Evolutionary conservation across 2,888 invertebrate species (phyloP).

Genomic region (Andricus quercusramuli): DNA sequence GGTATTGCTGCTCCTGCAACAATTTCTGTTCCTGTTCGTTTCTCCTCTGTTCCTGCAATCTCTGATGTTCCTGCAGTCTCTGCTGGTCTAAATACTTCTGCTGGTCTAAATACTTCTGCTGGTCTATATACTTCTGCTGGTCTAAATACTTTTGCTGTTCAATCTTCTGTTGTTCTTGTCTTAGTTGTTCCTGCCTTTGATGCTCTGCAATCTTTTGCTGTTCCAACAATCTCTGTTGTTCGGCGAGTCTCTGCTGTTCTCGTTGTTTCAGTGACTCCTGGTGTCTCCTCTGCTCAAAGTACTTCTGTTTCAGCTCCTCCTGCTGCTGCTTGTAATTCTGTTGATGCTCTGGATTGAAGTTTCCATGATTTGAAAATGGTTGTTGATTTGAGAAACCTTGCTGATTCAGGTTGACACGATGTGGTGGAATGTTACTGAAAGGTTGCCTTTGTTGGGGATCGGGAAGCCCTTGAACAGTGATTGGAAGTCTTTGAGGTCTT

Average conservation of each 20-base stretch:
- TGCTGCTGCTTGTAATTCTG: constrained; percentile 64
- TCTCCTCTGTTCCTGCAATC: constrained; percentile 63
- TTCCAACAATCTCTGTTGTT: constrained; percentile 73
- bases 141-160: constrained; percentile 59
- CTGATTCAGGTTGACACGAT: constrained; percentile 73
- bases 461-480: constrained; percentile 73
- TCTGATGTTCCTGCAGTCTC: constrained; percentile 54
- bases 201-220: constrained; percentile 64
- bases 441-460: constrained; percentile 72
- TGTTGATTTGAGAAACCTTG: constrained; percentile 59
- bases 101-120: too few relatives aligned
- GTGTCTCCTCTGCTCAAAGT: constrained; percentile 70
- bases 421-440: constrained; percentile 72
- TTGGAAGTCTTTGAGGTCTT: constrained; percentile 67
- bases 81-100: background rate
- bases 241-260: constrained; percentile 67
- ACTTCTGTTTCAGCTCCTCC: constrained; percentile 68
- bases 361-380: constrained; percentile 42
- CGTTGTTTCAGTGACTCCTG: constrained; percentile 72
- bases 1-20: constrained; percentile 63
- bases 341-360: constrained; percentile 40
- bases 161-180: constrained; percentile 69
- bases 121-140: constrained; percentile 60
- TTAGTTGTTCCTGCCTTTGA: constrained; percentile 67
- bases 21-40: constrained; percentile 71